Evolutionary conservation across 1,140 invertebrate species (phyloP).

Genomic region (Drosophila saltans): DNA sequence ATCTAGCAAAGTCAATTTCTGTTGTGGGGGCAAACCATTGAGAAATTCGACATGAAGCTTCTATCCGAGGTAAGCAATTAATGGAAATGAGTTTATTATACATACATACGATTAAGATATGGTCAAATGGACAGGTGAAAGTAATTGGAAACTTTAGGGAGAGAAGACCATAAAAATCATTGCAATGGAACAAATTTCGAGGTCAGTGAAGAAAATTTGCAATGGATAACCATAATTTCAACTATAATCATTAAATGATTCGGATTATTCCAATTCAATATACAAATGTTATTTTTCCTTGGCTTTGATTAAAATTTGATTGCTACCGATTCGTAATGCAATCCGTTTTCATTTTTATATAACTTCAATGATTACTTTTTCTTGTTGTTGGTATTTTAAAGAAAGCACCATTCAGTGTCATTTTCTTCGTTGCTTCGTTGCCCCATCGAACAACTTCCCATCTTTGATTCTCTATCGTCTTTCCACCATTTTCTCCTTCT

Average conservation of each 20-base stretch:
- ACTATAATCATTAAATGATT: no score
- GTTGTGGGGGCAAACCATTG: neutral
- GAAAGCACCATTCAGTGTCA: no score
- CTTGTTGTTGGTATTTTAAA: no score
- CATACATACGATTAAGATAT: slow-evolving; percentile 18
- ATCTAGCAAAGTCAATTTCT: neutral
- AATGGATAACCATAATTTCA: no score
- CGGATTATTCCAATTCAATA: no score
- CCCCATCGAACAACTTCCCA: neutral
- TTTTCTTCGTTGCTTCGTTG: no score
- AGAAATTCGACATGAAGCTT: neutral
- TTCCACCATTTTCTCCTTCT: neutral
- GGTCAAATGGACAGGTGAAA: slow-evolving; percentile 8
- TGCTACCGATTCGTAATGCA: no score
- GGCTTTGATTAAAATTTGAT: no score
- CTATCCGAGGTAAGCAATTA: slow-evolving; percentile 1
- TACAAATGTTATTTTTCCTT: no score
- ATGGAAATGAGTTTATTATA: slow-evolving; percentile 19
- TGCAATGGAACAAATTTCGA: neutral
- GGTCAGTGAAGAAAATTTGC: no score
- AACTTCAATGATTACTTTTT: no score
- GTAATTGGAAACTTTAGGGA: neutral
- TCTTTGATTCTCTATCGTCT: slow-evolving; percentile 9
- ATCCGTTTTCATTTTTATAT: no score
- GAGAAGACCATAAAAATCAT: neutral